Conservation (phyloP, 2,888 invertebrate genomes). For the Acleris holmiana region DNA sequence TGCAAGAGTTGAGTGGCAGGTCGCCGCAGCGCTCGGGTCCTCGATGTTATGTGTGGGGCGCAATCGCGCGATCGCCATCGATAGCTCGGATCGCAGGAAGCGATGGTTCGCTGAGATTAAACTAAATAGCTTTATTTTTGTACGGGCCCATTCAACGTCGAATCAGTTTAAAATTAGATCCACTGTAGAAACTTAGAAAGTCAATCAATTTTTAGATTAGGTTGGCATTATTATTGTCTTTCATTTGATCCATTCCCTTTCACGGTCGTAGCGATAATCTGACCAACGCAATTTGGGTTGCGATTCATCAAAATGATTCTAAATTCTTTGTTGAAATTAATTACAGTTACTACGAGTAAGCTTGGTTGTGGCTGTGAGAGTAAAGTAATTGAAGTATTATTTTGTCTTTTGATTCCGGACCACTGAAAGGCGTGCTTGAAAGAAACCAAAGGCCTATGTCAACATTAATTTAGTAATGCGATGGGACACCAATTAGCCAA, state of each 20-base stretch:
- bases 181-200: conserved; percentile 81
- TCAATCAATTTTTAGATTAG: conserved; percentile 66
- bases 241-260: conserved; percentile 1
- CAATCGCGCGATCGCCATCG: conserved; percentile 56
- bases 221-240: conserved; percentile 2
- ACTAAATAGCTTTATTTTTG: conserved; percentile 71
- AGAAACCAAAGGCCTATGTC: too few species aligned
- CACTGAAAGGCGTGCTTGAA: too few species aligned
- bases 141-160: conserved; percentile 64
- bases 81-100: conserved; percentile 52
- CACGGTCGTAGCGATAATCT: background rate
- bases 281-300: background rate
- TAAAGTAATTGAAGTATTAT: too few species aligned
- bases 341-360: background rate
- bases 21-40: conserved; percentile 61
- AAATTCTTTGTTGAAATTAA: background rate
- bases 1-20: conserved; percentile 66
- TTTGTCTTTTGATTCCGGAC: too few species aligned
- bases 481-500: too few species aligned
- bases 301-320: background rate
- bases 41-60: conserved; percentile 66
- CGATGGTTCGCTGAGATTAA: conserved; percentile 67
- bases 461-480: too few species aligned
- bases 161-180: conserved; percentile 68
- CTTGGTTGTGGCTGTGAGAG: too few species aligned